Conservation (phyloP, 2,797 vertebrate genomes). For the Melanotaenia nigrans region DNA sequence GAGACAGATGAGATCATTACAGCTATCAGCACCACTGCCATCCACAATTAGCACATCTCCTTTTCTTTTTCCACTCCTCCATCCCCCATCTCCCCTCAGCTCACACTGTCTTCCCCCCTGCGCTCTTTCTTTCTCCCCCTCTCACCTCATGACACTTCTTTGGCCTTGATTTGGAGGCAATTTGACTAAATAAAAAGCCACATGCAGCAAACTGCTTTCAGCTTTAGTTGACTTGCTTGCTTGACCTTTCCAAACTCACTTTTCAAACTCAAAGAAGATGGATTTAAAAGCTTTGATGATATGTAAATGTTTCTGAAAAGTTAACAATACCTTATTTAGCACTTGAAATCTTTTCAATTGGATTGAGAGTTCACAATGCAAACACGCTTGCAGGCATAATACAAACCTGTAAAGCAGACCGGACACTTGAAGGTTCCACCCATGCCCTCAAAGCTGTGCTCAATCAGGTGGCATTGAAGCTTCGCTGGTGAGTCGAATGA, state of each 20-base stretch:
- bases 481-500: constrained; percentile 98
- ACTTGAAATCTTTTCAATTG: neutral
- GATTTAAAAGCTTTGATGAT: constrained; percentile 18
- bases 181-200: constrained; percentile 78
- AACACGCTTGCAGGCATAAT: neutral
- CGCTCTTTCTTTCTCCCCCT: constrained; percentile 44
- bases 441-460: constrained; percentile 99
- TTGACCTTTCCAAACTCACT: constrained; percentile 73
- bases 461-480: constrained; percentile 98
- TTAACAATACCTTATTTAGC: neutral
- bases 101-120: constrained; percentile 50
- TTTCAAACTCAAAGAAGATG: constrained; percentile 36
- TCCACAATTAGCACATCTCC: constrained; percentile 86
- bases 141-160: constrained; percentile 74
- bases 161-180: constrained; percentile 76
- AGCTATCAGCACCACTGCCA: constrained; percentile 85
- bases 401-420: constrained; percentile 96
- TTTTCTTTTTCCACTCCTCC: constrained; percentile 64
- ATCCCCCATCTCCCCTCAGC: constrained; percentile 58
- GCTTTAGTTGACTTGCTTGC: constrained; percentile 49
- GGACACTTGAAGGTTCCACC: constrained; percentile 99
- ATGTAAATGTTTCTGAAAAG: constrained; percentile 28
- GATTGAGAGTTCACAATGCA: constrained; percentile 1
- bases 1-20: constrained; percentile 88
- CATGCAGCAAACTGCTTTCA: constrained; percentile 72